These are phyloP conservation scores for Chesias legatella DNA, from an alignment of 2,888 invertebrate species.

Conservation along the genomic window DNA sequence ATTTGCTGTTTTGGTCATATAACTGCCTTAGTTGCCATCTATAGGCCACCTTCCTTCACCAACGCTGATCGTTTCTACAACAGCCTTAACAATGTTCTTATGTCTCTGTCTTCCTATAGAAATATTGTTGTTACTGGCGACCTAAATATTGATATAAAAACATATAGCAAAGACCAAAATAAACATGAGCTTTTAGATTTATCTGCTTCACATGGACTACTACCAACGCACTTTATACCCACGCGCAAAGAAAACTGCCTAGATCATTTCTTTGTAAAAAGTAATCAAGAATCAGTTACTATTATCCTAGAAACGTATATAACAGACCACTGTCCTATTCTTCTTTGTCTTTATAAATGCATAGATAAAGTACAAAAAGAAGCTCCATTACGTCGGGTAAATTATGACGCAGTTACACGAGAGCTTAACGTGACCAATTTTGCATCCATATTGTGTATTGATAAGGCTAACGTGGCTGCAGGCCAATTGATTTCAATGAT, in stretches of 20 bases:
- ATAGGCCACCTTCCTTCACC: constrained; percentile 16
- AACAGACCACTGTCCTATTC: constrained; percentile 20
- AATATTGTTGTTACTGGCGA: constrained; percentile 17
- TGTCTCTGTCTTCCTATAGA: not conserved
- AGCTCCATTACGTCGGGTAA: not conserved
- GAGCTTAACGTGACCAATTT: constrained; percentile 1
- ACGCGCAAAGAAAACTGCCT: constrained; percentile 23
- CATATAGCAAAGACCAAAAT: constrained; percentile 1
- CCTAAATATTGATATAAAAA: constrained; percentile 16
- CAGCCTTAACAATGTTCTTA: constrained; percentile 4
- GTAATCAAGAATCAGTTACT: not conserved
- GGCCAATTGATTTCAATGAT: not conserved
- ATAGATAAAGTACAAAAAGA: not conserved
- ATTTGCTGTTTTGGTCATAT: not conserved
- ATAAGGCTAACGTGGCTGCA: not conserved
- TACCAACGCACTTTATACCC: constrained; percentile 20
- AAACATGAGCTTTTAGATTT: constrained; percentile 18
- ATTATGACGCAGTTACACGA: not conserved
- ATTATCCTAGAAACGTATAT: constrained; percentile 13
- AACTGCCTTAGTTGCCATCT: constrained; percentile 14
- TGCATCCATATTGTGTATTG: not conserved
- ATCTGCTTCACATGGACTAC: constrained; percentile 12
- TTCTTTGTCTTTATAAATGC: constrained; percentile 2
- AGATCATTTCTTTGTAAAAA: constrained; percentile 15
- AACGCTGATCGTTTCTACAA: constrained; percentile 1